Percentiles rank a stretch among this genome's conserved stretches.
Evolutionary conservation across 2,113 vertebrate genomes (phyloP).

Genomic region (Cheilinus undulatus): DNA sequence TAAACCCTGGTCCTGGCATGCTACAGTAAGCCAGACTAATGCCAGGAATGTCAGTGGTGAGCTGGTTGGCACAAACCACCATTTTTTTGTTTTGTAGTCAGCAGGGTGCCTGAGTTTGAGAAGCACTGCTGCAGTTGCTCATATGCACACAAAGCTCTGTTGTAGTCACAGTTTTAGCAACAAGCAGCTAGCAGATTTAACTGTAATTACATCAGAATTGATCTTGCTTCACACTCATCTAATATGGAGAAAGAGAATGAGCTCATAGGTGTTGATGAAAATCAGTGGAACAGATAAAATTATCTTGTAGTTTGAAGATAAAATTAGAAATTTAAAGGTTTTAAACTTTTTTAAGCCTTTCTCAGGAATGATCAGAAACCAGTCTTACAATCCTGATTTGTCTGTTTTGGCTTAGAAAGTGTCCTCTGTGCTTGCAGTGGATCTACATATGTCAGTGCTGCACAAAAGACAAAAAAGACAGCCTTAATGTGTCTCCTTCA

Average conservation of each 20-base stretch:
- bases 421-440: conserved; percentile 19
- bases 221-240: not conserved
- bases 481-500: conserved; percentile 32
- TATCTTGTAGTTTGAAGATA: too few species aligned
- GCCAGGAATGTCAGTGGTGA: conserved; percentile 72
- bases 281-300: too few species aligned
- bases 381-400: not conserved
- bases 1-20: conserved; percentile 53
- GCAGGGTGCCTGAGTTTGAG: conserved; percentile 17
- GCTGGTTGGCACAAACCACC: conserved; percentile 9
- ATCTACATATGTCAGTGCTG: conserved; percentile 19
- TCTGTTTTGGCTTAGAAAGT: conserved; percentile 1
- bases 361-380: too few species aligned
- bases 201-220: not conserved
- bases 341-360: too few species aligned
- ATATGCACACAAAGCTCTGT: not conserved
- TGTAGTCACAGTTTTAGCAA: not conserved
- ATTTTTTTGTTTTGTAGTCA: conserved; percentile 29
- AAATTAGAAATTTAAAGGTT: too few species aligned
- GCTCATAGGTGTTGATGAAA: not conserved
- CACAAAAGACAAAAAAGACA: conserved; percentile 9
- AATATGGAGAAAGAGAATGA: not conserved
- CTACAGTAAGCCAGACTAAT: conserved; percentile 55
- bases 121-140: not conserved
- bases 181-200: not conserved